Base-by-base conservation (phyloP, 2,113 vertebrate genomes). In the Baryphthengus martii region DNA sequence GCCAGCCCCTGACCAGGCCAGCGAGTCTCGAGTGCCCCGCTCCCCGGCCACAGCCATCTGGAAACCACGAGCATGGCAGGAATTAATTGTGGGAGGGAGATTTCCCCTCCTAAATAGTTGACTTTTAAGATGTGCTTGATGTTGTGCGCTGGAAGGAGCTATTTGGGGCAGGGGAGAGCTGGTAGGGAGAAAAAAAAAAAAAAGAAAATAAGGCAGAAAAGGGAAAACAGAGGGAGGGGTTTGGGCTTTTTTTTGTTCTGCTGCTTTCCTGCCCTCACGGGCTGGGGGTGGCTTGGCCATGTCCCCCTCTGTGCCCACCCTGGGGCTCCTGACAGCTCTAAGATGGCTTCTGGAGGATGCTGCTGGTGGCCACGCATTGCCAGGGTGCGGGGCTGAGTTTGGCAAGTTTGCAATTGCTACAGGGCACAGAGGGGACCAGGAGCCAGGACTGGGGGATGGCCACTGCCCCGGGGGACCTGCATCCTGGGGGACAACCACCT, bases 211-310 rank as follows among this genome's bases (percentile, higher is more conserved):
- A 62, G 33, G 56, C 35, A 49, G 14, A 35, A 65, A 25, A 55
- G 16, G 44, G 37, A 44, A 82, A 44, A 25, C 18, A 23, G 25
- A 40, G 2, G 21, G 8, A 52, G 10, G 11, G 3, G 4, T 11
- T 37, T 42, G 31, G 35, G 21, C 0, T 1, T 28, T 33, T 44
- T 61, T 55, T 42, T 9, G 2, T 56, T 42, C 42, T 13, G 42
- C 3, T 0, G 0, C 26, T 24, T 29, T 66, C 18, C 39, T 61
- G 10, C 31, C 76, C 18, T 37, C 2, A 0, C 0, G 4, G 25
- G 53, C 25, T 24, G 45, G 45, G 26, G 66, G 17, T 50, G 19
- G 62, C 44, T 67, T 67, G 44, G 42, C 42, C 2, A 2, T 2
- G 1, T 11, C 4, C 4, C 33, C 39, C 5, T 11, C 7, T 0